phyloP scores from a whole-genome alignment of 2,797 vertebrate genomes.

The Dendrocincla fuliginosa region DNA sequence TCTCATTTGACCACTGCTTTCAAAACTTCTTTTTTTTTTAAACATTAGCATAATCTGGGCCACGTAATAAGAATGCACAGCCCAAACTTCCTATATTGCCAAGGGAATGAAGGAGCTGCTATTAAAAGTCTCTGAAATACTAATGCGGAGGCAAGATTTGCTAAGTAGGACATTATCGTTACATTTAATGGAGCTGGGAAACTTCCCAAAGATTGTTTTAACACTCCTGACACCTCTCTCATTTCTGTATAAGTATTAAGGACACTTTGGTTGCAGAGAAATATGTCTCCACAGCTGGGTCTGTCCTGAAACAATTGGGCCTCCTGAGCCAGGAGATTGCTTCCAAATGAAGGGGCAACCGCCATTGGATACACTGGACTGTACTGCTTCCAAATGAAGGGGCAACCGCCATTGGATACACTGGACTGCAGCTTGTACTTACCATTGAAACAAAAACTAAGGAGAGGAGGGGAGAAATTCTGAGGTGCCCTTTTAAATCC shows the following conservation, averaged over 20 bases:
- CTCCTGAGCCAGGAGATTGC: neutral
- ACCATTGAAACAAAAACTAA: neutral
- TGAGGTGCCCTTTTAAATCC: neutral
- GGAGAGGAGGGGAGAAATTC: fast-evolving
- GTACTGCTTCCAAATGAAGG: neutral
- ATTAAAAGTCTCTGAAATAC: conserved; percentile 57
- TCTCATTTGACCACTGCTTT: neutral
- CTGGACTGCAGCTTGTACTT: neutral
- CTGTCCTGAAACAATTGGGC: neutral
- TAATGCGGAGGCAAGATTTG: neutral
- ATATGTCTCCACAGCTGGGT: neutral
- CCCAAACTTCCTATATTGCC: neutral
- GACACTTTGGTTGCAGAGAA: neutral
- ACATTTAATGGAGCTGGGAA: conserved; percentile 29
- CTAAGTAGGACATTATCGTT: conserved; percentile 45
- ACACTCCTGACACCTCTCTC: neutral
- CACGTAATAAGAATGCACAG: neutral
- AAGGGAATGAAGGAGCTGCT: conserved; percentile 21
- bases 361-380: neutral
- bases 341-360: neutral
- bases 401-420: neutral
- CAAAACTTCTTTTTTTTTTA: neutral
- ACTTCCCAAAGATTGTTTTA: conserved; percentile 27
- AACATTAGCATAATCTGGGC: neutral
- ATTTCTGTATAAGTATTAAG: neutral